Base-by-base conservation (phyloP, 1,140 invertebrate species). In the Drosophila arawakana region DNA sequence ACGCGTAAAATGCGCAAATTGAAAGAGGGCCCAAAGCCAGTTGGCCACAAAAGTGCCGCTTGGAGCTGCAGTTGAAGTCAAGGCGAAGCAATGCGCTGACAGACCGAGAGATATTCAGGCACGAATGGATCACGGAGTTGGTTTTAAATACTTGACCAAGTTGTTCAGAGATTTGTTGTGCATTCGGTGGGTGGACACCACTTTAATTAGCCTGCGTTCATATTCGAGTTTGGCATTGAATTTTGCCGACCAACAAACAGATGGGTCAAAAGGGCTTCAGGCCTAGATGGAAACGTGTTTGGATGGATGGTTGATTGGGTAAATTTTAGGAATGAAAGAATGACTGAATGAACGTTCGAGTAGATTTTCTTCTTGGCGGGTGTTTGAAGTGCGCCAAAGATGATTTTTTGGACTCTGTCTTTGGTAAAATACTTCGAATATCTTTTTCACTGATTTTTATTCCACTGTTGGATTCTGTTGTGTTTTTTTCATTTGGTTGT, bases 101-200 rank as follows among this genome's bases (percentile, higher is more conserved):
- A 30, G 25, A 30, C 25, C 6, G 25, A 30, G 25, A 30, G 4
- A 30, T 6, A 4, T 30, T 30, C 25, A 1, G 25, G 25, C 6
- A 5, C 25, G 25, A 30, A 30, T 30, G 25, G 25, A 30, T 30
- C 6, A 30, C 25, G 25, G 25, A 30, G 25, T 30, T 30, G 25
- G 25, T 30, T 13, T 52, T 5, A 21, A 60, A 30, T 44, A 58
- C 57, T 47, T 73, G 77, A 61, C 68, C 68, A 73, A 73, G 77
- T 67, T 73, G 73, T 55, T 41, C 59, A 21, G 30, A 63, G 50
- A 43, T 52, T 58, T 47, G 60, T 49, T 65, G 37, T 39, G 61
- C 47, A 71, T 78, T 79, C 37, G 79, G 82, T 88, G 84, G 83
- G 83, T 89, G 83, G 84, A 89, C 80, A 83, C 84, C 80, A 89